Conservation (phyloP, 30 jellyfish, hydroid and myxozoan species). For the Hydractinia echinata region DNA sequence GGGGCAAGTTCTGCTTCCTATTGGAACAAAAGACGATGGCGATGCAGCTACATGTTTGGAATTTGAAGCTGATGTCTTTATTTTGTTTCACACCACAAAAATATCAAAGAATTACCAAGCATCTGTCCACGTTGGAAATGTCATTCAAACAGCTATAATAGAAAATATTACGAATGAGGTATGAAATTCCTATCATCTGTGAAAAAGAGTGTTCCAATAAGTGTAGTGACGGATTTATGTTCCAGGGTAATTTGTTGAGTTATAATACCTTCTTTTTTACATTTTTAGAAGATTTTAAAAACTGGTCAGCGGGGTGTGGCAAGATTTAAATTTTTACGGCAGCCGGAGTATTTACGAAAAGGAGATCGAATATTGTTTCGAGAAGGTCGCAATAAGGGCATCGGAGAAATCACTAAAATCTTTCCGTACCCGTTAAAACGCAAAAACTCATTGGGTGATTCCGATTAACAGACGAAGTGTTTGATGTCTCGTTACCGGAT, state of each 20-base stretch:
- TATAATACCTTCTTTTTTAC: conserved; percentile 5
- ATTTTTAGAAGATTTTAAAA: conserved; percentile 56
- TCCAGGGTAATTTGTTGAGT: not conserved
- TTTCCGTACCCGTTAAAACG: conserved; percentile 17
- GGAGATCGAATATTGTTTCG: conserved; percentile 88
- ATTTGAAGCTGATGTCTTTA: conserved; percentile 91
- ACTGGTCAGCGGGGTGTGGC: conserved; percentile 94
- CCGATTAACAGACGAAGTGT: not conserved
- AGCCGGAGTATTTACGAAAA: conserved; percentile 84
- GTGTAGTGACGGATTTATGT: not conserved
- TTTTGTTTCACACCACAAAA: conserved; percentile 87
- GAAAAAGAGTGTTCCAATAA: not conserved
- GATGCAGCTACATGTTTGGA: conserved; percentile 56
- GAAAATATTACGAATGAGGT: conserved; percentile 41
- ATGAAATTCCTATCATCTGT: not conserved
- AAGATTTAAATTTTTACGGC: conserved; percentile 72
- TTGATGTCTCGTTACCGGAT: too few relatives aligned
- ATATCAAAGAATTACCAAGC: conserved; percentile 88
- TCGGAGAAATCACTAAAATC: conserved; percentile 88
- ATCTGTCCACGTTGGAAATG: conserved; percentile 90
- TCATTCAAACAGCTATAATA: conserved; percentile 85
- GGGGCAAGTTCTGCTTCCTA: conserved; percentile 85
- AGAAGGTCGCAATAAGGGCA: conserved; percentile 89
- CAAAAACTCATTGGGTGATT: not conserved
- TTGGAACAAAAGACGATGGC: not conserved